Evolutionary conservation across 2,797 vertebrate species (phyloP), one percentile per base, ranked within the genome.

Genomic region (Phataginus tricuspis): DNA sequence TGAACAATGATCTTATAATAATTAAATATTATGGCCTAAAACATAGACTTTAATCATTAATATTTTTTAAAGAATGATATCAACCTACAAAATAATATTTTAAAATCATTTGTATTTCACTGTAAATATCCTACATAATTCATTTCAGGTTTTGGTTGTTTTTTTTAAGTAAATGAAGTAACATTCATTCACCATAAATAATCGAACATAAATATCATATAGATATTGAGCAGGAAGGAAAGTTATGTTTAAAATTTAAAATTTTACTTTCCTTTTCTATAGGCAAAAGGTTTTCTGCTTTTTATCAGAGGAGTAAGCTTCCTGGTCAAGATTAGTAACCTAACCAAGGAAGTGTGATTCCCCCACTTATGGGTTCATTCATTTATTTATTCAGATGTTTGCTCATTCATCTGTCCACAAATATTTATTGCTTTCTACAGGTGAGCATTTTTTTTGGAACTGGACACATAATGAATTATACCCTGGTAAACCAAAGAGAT

Each of bases 21-120:
- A 72, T 25, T 84, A 89, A 95, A 91, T 72, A 75, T 34, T 71
- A 16, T 75, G 77, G 4, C 37, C 49, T 66, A 64, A 45, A 83
- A 14, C 21, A 72, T 63, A 69, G 5, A 49, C 14, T 82, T 95
- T 94, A 91, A 80, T 66, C 0, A 7, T 72, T 21, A 74, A 75
- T 72, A 45, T 96, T 86, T 80, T 59, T 90, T 72, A 68, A 90
- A 96, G 14, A 27, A 63, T 55, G 5, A 42, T 84, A 84, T 71
- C 85, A 91, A 5, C 11, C 51, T 45, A 34, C 8, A 77, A 42
- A 80, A 63, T 77, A 77, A 59, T 77, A 72, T 64, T 93, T 94
- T 37, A 87, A 90, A 69, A 57, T 69, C 66, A 66, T 66, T 31
- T 92, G 1, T 34, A 68, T 86, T 80, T 92, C 5, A 64, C 4